Evolutionary conservation across 2,113 vertebrate species (phyloP).

Genomic region (Dromiciops gliroides): DNA sequence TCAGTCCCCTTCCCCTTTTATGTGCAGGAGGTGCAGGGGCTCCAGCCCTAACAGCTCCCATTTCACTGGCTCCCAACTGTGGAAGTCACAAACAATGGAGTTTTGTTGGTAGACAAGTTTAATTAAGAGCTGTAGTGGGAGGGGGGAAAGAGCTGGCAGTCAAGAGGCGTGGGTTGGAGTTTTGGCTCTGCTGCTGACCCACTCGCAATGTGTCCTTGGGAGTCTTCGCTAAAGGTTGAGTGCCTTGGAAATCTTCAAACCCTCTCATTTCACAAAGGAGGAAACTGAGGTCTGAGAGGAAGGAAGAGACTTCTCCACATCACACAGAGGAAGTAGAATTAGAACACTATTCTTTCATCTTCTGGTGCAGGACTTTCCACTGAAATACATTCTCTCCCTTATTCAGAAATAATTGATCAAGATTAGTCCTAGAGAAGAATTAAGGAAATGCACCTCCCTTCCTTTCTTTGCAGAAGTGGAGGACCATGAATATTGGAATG

Average conservation of each 20-base stretch:
- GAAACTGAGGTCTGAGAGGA: not conserved
- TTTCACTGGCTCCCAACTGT: not conserved
- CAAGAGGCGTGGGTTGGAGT: not conserved
- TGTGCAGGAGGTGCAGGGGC: not conserved
- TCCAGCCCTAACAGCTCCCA: not conserved
- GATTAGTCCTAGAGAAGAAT: not conserved
- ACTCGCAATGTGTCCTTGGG: not conserved
- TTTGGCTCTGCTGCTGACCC: not conserved
- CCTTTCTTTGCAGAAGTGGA: not conserved
- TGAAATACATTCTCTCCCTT: not conserved
- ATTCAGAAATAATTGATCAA: not conserved
- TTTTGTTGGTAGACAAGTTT: not conserved
- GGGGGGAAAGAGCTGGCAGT: not conserved
- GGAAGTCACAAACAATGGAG: not conserved
- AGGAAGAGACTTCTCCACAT: not conserved
- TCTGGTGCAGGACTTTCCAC: not conserved
- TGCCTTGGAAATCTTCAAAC: not conserved
- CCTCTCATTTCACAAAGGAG: not conserved
- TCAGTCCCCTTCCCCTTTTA: not conserved
- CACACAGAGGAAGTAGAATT: not conserved
- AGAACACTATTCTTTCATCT: not conserved
- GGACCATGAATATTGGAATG: not conserved
- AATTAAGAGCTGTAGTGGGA: not conserved
- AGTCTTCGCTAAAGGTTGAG: not conserved
- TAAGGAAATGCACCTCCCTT: not conserved